Percentiles rank a stretch among this genome's conserved stretches.
Conservation (phyloP, 2,888 invertebrate genomes). For the Nomada fucata region DNA sequence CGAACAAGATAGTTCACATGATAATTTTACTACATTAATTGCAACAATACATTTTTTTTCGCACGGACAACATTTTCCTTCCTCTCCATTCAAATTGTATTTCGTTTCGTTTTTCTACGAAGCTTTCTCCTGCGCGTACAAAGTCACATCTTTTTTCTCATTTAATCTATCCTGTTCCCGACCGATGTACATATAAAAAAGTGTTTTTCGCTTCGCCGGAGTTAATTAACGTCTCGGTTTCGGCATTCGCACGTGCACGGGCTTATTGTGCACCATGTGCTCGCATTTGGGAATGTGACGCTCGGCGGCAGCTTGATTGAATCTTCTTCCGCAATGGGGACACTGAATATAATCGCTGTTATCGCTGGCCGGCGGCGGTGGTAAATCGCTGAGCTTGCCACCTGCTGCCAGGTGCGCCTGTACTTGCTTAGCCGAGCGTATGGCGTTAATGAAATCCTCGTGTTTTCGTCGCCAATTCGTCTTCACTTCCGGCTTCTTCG, state of each 20-base stretch:
- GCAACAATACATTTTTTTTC: background rate
- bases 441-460: slow-evolving; percentile 95
- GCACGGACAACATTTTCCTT: background rate
- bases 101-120: background rate
- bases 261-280: slow-evolving; percentile 92
- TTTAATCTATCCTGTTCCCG: slow-evolving; percentile 21
- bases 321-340: slow-evolving; percentile 94
- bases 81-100: background rate
- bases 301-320: slow-evolving; percentile 93
- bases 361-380: slow-evolving; percentile 95
- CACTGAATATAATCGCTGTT: slow-evolving; percentile 96
- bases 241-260: slow-evolving; percentile 82
- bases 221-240: slow-evolving; percentile 62
- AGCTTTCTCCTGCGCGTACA: background rate
- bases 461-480: slow-evolving; percentile 96
- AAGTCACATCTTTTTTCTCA: background rate
- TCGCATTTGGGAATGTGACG: slow-evolving; percentile 97
- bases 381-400: slow-evolving; percentile 93
- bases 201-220: background rate
- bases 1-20: slow-evolving; percentile 12
- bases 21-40: background rate
- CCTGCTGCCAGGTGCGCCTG: slow-evolving; percentile 92
- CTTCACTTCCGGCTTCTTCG: slow-evolving; percentile 73
- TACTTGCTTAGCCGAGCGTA: slow-evolving; percentile 94
- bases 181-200: slow-evolving; percentile 11